Base-by-base conservation (phyloP, 2,888 invertebrate genomes). In the Drosophila picticornis region DNA sequence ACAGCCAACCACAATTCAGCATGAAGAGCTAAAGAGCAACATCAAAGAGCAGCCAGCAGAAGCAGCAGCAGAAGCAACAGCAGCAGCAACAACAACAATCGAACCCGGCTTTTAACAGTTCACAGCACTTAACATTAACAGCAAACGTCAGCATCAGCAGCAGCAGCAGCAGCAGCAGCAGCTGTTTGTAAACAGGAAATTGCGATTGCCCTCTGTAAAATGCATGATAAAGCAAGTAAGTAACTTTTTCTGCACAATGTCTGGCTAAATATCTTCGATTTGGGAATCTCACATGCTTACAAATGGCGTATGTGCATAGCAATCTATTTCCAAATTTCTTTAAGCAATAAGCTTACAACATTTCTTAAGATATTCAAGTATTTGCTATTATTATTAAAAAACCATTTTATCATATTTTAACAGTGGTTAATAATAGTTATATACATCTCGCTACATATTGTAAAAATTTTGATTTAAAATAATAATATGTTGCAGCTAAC, bases 1-100 rank as follows among this genome's bases (percentile, higher is more conserved):
- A 77, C 88, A 83, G 83, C 87, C 87, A 88, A 88, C 90, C 87
- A 88, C 78, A 88, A 70, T 70, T 70, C 77, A 88, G 87, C 83
- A 77, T 68, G 67, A 72, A 66, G 63, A 77, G 74, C 65, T 53
- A 75, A 76, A 71, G 65, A 75, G 71, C 72, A 68, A 36, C 52
- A 29, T 38, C 43, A 71, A 64, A 63, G 73, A 75, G 65, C 59
- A 65, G 64, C 31, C 31, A 53, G 56, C 62, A 73, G 55, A 29
- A 61, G 27, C 67, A 60, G 38, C 66, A 68, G 27, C 43, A 50
- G 52, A 0, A 75, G 60, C 55, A 64, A 10, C 5, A 40, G 40
- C 5, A 11, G 6, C 22, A 46, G 7, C 46, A 46, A 16, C 46
- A 60, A 53, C 57, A 73, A 46, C 40, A 59, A 55, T 27, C 56